phyloP scores from a whole-genome alignment of 2,888 invertebrate species.

The Allygus modestus region DNA sequence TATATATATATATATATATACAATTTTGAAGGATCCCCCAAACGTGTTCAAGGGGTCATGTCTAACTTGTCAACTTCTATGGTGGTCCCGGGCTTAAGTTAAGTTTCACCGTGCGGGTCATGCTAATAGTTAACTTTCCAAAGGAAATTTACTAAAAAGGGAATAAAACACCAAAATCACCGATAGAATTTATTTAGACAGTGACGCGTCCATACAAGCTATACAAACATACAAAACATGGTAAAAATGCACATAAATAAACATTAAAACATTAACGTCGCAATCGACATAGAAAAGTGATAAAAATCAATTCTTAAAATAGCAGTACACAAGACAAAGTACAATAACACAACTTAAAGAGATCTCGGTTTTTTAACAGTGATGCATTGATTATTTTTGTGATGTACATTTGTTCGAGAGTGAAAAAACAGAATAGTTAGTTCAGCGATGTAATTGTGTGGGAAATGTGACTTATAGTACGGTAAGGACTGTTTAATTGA shows the following conservation, averaged over 20 bases:
- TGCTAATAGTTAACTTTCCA: no score
- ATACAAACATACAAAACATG: slow-evolving; percentile 57
- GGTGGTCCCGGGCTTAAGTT: no score
- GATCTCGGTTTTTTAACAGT: slow-evolving; percentile 5
- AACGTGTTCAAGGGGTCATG: no score
- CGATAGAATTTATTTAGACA: slow-evolving; percentile 47
- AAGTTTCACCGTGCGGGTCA: no score
- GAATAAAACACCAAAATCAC: not conserved
- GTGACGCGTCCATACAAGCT: slow-evolving; percentile 1
- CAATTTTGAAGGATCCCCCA: no score
- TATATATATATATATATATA: no score
- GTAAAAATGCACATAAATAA: slow-evolving; percentile 47
- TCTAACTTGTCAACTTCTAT: no score
- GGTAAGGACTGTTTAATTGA: no score
- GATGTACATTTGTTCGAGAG: not conserved
- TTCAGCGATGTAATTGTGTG: no score
- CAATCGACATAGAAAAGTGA: slow-evolving; percentile 14
- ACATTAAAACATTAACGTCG: slow-evolving; percentile 30
- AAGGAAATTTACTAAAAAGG: not conserved
- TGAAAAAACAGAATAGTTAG: no score
- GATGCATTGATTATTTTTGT: not conserved
- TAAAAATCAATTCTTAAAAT: not conserved
- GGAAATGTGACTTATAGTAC: no score
- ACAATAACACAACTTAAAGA: not conserved
- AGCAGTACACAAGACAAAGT: not conserved